Evolutionary conservation across 2,888 invertebrate genomes (phyloP).

Genomic region (Oligia strigilis): DNA sequence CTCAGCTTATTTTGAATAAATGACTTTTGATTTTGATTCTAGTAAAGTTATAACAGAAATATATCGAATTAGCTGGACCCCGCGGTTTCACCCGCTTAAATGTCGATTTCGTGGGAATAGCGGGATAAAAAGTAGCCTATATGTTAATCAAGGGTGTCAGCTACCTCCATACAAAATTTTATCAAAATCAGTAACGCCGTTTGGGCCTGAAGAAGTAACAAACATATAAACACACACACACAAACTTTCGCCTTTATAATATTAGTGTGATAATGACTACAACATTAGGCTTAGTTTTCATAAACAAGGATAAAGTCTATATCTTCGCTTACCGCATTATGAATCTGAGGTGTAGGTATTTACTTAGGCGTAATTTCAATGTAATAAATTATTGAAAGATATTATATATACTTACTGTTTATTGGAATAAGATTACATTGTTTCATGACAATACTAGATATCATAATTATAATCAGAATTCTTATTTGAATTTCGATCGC

Average conservation of each 20-base stretch:
- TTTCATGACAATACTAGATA: slow-evolving; percentile 16
- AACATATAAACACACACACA: too few species aligned
- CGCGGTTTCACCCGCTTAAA: too few species aligned
- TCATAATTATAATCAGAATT: slow-evolving; percentile 32
- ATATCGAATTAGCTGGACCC: neutral
- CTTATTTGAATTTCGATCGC: slow-evolving; percentile 36
- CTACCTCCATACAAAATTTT: too few species aligned
- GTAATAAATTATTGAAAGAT: slow-evolving; percentile 14
- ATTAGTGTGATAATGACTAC: neutral
- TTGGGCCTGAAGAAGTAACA: too few species aligned
- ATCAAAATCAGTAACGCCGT: too few species aligned
- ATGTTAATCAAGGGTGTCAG: too few species aligned
- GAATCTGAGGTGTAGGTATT: neutral
- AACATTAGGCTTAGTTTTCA: neutral
- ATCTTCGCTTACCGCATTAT: neutral
- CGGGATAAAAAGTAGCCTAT: too few species aligned
- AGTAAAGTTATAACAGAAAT: neutral
- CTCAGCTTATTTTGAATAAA: neutral
- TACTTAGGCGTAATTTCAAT: neutral
- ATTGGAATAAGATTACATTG: slow-evolving; percentile 33
- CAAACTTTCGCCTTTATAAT: too few species aligned
- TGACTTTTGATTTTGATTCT: neutral
- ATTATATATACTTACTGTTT: slow-evolving; percentile 15
- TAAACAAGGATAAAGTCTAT: neutral
- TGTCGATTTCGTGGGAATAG: too few species aligned